These are phyloP conservation scores for Stegodyphus dumicola DNA, from an alignment of 1,140 invertebrate species.

Conservation along the genomic window DNA sequence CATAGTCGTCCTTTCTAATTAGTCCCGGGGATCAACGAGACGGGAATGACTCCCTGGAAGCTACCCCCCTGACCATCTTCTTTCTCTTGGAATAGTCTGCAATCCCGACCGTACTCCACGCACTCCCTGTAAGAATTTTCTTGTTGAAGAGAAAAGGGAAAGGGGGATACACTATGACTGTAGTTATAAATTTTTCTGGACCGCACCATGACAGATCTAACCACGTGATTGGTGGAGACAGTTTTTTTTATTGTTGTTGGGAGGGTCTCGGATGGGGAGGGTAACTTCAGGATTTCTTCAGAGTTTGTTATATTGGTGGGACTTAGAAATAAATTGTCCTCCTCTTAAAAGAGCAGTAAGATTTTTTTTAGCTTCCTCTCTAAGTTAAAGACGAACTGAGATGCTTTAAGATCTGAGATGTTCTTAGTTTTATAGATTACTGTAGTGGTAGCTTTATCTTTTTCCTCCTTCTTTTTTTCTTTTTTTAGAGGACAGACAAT, in stretches of 20 bases:
- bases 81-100: slow-evolving; percentile 10
- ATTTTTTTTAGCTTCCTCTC: too few species aligned
- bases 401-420: slow-evolving; percentile 47
- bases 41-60: slow-evolving; percentile 32
- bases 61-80: not conserved
- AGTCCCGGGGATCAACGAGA: slow-evolving; percentile 43
- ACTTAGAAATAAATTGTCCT: slow-evolving; percentile 58
- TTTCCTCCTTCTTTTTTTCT: not conserved
- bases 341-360: too few species aligned
- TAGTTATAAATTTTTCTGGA: slow-evolving; percentile 58
- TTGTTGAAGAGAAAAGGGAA: not conserved
- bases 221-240: slow-evolving; percentile 51
- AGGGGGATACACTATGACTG: slow-evolving; percentile 21
- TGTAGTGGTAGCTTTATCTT: slow-evolving; percentile 83
- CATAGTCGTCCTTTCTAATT: slow-evolving; percentile 58
- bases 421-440: slow-evolving; percentile 57
- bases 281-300: slow-evolving; percentile 15
- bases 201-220: slow-evolving; percentile 54
- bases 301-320: slow-evolving; percentile 51
- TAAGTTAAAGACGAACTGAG: not conserved
- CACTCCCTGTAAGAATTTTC: slow-evolving; percentile 1
- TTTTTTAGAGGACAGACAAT: slow-evolving; percentile 68
- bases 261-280: not conserved
- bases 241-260: slow-evolving; percentile 39
- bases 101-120: slow-evolving; percentile 15